Evolutionary conservation across 2,888 invertebrate species (phyloP).

Genomic region (Melolontha melolontha): DNA sequence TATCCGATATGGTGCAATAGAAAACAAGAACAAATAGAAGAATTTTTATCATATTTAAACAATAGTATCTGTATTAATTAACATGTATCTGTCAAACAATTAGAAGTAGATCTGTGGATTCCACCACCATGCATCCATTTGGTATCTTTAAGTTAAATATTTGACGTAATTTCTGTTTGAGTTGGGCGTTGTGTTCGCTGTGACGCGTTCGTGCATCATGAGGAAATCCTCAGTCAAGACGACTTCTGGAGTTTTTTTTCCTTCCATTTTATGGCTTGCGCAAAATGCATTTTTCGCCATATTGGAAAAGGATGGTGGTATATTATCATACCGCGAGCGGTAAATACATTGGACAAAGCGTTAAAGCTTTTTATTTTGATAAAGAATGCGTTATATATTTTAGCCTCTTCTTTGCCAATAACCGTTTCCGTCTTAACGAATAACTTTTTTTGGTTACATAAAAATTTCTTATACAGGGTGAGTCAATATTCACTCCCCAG

Average conservation of each 20-base stretch:
- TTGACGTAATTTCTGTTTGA: slow-evolving; percentile 41
- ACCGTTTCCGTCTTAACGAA: no score
- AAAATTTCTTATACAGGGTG: no score
- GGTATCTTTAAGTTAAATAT: slow-evolving; percentile 40
- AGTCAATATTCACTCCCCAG: no score
- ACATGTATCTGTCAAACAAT: slow-evolving; percentile 41
- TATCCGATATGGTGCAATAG: slow-evolving; percentile 36
- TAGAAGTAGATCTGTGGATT: slow-evolving; percentile 39
- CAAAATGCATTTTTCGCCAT: slow-evolving; percentile 4
- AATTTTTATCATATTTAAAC: slow-evolving; percentile 42
- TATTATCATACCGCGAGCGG: no score
- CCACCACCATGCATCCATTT: slow-evolving; percentile 29
- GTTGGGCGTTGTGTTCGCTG: slow-evolving; percentile 38
- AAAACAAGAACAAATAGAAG: slow-evolving; percentile 40
- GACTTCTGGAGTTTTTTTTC: no score
- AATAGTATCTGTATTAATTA: slow-evolving; percentile 43
- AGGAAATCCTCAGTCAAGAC: slow-evolving; percentile 18
- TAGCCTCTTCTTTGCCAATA: no score
- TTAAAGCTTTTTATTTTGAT: no score
- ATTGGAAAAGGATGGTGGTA: no score
- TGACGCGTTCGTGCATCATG: slow-evolving; percentile 14
- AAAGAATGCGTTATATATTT: no score
- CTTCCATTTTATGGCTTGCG: slow-evolving; percentile 1
- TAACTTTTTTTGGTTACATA: no score
- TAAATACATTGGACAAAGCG: no score